Evolutionary conservation across 1,140 invertebrate species (phyloP).

Genomic region (Argopecten irradians): DNA sequence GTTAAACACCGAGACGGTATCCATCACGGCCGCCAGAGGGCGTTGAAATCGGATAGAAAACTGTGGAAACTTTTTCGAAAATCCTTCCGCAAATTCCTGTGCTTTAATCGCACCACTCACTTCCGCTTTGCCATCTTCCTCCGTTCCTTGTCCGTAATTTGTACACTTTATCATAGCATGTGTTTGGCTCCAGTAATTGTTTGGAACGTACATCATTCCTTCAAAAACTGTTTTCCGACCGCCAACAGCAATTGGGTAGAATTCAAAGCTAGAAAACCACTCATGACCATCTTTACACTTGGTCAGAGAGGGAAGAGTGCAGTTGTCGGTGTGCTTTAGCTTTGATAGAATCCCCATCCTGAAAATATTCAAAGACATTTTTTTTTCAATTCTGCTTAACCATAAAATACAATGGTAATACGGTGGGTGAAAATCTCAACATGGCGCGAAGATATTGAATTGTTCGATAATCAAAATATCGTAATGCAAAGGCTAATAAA

Average conservation of each 20-base stretch:
- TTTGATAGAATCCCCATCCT: constrained; percentile 24
- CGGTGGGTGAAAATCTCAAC: too few relatives aligned
- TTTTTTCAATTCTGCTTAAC: too few relatives aligned
- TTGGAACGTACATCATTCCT: constrained; percentile 32
- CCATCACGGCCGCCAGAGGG: constrained; percentile 31
- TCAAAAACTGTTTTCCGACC: constrained; percentile 29
- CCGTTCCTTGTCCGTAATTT: constrained; percentile 27
- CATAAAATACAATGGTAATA: too few relatives aligned
- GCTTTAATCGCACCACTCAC: neutral
- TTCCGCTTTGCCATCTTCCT: neutral
- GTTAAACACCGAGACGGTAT: constrained; percentile 36
- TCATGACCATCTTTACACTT: constrained; percentile 31
- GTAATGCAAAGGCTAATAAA: too few relatives aligned
- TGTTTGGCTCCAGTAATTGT: constrained; percentile 39
- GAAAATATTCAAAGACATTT: too few relatives aligned
- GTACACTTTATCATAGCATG: constrained; percentile 22
- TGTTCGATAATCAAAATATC: too few relatives aligned
- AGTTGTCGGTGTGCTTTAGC: constrained; percentile 4
- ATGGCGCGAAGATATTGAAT: too few relatives aligned
- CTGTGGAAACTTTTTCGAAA: neutral
- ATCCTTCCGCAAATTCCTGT: neutral
- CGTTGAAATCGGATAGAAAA: neutral
- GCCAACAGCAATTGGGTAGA: constrained; percentile 35
- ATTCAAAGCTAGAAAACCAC: constrained; percentile 41
- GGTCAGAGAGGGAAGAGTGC: constrained; percentile 31